Conservation (phyloP, 1,140 invertebrate genomes). For the Zaprionus lachaisei region DNA sequence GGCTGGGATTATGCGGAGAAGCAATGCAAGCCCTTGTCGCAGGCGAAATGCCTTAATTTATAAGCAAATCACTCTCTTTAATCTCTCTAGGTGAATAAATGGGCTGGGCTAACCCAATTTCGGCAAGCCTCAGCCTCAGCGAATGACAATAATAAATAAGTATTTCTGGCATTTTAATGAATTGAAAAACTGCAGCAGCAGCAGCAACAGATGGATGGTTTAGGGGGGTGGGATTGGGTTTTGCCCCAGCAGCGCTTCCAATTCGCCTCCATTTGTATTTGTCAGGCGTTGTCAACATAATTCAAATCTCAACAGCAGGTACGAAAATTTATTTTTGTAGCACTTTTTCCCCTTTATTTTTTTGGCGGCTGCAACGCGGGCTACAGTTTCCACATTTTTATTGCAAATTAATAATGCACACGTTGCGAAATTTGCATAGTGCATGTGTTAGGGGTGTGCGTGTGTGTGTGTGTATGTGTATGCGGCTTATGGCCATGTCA, state of each 20-base stretch:
- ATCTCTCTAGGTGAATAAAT: constrained; percentile 31
- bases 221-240: neutral
- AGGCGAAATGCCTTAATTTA: constrained; percentile 53
- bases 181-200: constrained; percentile 58
- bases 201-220: neutral
- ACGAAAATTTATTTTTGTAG: constrained; percentile 71
- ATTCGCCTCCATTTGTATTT: constrained; percentile 81
- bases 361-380: constrained; percentile 32
- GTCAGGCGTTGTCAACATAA: constrained; percentile 75
- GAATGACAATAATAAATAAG: constrained; percentile 82
- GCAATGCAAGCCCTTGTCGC: constrained; percentile 54
- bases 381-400: constrained; percentile 73
- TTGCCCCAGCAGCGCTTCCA: constrained; percentile 61
- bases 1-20: constrained; percentile 61
- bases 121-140: constrained; percentile 30
- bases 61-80: constrained; percentile 29
- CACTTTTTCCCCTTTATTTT: constrained; percentile 14
- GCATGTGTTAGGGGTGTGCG: constrained; percentile 5
- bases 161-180: constrained; percentile 79
- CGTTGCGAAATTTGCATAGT: constrained; percentile 29
- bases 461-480: constrained; percentile 9
- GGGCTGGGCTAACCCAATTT: constrained; percentile 58
- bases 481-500: constrained; percentile 60
- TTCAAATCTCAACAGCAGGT: constrained; percentile 73
- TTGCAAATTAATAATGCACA: constrained; percentile 83